Evolutionary conservation across 1,140 invertebrate species (phyloP).

Genomic region (Lepeophtheirus salmonis): DNA sequence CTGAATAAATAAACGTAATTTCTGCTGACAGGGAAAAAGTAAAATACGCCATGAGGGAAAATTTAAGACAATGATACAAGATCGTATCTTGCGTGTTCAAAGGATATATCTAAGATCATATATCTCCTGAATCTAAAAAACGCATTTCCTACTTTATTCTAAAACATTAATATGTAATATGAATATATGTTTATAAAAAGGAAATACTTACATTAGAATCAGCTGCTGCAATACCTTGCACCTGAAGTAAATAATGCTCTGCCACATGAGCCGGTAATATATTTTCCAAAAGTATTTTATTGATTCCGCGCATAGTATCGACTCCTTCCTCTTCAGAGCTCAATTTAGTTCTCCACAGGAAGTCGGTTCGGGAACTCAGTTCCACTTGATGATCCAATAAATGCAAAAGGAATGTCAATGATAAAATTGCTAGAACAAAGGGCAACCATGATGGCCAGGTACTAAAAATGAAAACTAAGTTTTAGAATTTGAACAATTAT

Average conservation of each 20-base stretch:
- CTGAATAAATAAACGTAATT: no score
- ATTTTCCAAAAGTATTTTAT: conserved; percentile 81
- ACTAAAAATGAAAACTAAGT: not conserved
- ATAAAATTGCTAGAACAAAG: conserved; percentile 19
- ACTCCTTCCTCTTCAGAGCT: conserved; percentile 81
- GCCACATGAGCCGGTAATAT: conserved; percentile 90
- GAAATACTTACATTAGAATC: not conserved
- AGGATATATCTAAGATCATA: no score
- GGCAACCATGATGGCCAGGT: conserved; percentile 20
- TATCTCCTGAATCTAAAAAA: no score
- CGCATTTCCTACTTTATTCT: no score
- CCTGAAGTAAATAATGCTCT: conserved; percentile 55
- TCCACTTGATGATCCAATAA: conserved; percentile 65
- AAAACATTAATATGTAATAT: no score
- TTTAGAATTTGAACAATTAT: no score
- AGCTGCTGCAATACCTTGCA: not conserved
- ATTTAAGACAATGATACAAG: not conserved
- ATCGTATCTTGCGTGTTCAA: no score
- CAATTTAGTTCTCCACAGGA: conserved; percentile 75
- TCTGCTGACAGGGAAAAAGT: no score
- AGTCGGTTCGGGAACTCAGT: conserved; percentile 65
- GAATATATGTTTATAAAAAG: no score
- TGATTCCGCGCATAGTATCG: conserved; percentile 81
- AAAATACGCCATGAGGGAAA: no score
- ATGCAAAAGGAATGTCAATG: conserved; percentile 42